Evolutionary conservation across 2,113 vertebrate genomes (phyloP), one percentile per base, ranked within the genome.

Genomic region (Dasyprocta punctata): DNA sequence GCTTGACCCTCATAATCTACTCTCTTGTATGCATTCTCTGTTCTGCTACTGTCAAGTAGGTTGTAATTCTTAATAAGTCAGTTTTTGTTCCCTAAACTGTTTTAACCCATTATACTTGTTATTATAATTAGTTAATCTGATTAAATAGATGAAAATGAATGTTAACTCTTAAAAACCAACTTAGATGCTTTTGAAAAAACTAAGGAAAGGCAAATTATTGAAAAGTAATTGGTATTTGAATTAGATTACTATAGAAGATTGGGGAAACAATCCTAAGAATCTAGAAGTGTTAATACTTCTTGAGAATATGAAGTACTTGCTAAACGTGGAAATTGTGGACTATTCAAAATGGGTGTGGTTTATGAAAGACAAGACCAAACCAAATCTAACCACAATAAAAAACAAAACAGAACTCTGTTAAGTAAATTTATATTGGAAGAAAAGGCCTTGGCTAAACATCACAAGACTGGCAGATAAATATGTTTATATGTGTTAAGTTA

Each of bases 321-420:
- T 60, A 73, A 92, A 84, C 10, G 11, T 84, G 49, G 30, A 92
- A 85, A 80, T 3, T 63, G 7, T 63, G 81, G 11, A 63, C 20
- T 38, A 71, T 86, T 84, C 44, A 87, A 73, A 41, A 54, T 49
- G 47, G 24, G 28, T 81, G 8, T 52, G 54, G 30, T 36, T 93
- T 81, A 82, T 69, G 60, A 95, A 95, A 95, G 49, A 92, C 67
- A 96, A 96, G 56, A 95, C 75, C 14, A 41, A 93, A 89, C 71
- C 22, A 41, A 65, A 88, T 44, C n/a, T 19, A 69, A 87, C 38
- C 82, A 87, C 67, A 28, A 16, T 12, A 56, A 86, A 28, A 92
- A 20, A 69, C 61, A 69, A 92, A 20, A 78, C 54, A 78, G 7
- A 96, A 86, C 47, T 82, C 26, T 14, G 67, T 80, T 86, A 30